phyloP scores from a whole-genome alignment of 2,797 vertebrate genomes.

The Xerus rutilus region DNA sequence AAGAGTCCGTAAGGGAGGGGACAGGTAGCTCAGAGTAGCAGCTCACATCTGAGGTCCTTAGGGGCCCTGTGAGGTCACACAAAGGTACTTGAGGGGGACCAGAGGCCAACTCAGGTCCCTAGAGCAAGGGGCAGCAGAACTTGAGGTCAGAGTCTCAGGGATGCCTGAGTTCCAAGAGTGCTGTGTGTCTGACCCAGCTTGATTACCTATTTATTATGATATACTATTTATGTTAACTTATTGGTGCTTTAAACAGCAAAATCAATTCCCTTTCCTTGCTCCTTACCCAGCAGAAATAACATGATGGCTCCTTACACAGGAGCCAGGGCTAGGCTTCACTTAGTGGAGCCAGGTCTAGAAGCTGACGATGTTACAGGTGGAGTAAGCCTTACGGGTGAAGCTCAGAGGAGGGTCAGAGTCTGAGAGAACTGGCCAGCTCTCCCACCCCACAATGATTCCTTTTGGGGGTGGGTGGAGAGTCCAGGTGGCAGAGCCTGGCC shows the following conservation, averaged over 20 bases:
- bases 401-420: background rate
- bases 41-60: background rate
- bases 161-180: constrained; percentile 31
- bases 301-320: background rate
- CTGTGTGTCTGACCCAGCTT: constrained; percentile 10
- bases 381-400: background rate
- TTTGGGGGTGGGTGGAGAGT: background rate
- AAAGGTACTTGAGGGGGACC: constrained; percentile 46
- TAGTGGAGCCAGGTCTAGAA: background rate
- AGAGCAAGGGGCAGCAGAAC: constrained; percentile 15
- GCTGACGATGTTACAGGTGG: constrained; percentile 52
- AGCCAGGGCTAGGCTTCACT: background rate
- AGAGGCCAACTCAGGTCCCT: background rate
- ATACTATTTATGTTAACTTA: constrained; percentile 86
- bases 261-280: constrained; percentile 38
- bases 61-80: constrained; percentile 2
- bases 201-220: constrained; percentile 82
- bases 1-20: background rate
- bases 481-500: background rate
- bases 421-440: background rate
- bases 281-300: background rate
- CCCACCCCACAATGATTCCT: background rate
- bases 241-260: constrained; percentile 82
- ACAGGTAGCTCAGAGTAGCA: background rate
- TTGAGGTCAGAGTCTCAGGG: constrained; percentile 67